These are phyloP conservation scores for Notechis scutatus DNA, from an alignment of 2,113 vertebrate genomes.

Conservation along the genomic window DNA sequence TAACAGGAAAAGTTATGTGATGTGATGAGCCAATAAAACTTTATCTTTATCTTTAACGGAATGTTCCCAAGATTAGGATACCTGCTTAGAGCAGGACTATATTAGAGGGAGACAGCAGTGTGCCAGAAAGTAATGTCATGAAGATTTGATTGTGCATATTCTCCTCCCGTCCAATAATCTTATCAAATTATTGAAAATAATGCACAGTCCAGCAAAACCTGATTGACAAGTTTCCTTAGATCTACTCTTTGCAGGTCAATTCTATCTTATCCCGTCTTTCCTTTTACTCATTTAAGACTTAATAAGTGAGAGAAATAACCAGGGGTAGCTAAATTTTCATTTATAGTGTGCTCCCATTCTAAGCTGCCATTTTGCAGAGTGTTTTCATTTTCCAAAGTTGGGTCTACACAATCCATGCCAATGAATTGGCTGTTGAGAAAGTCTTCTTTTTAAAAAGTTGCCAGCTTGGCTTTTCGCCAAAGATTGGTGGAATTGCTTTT, in stretches of 20 bases:
- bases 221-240: background rate
- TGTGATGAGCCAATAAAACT: background rate
- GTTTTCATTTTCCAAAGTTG: constrained; percentile 14
- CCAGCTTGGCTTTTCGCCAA: constrained; percentile 52
- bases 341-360: constrained; percentile 25
- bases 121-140: background rate
- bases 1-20: background rate
- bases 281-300: background rate
- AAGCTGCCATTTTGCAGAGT: constrained; percentile 39
- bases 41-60: background rate
- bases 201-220: background rate
- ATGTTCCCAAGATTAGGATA: background rate
- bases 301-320: background rate
- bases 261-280: background rate
- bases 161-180: background rate
- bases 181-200: background rate
- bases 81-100: background rate
- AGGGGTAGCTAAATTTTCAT: constrained; percentile 9
- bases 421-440: constrained; percentile 17
- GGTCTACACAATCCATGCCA: background rate
- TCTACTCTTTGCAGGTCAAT: background rate
- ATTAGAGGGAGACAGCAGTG: background rate
- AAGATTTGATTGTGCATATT: background rate
- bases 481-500: constrained; percentile 39
- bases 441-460: constrained; percentile 27